phyloP scores from a whole-genome alignment of 2,797 vertebrate genomes.

The Scarus forsteni region DNA sequence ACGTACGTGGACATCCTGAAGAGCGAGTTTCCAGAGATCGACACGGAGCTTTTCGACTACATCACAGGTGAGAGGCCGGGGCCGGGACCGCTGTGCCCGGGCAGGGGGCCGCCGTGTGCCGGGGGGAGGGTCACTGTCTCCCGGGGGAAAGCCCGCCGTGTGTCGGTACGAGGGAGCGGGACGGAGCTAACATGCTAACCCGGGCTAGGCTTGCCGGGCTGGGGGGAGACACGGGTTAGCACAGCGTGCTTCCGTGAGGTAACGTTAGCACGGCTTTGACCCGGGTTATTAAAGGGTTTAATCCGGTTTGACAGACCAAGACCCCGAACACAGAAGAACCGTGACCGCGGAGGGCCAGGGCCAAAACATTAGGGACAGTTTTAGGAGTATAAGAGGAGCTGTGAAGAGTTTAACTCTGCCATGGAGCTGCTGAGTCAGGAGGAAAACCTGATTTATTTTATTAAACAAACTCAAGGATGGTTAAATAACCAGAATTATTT shows the following conservation, averaged over 20 bases:
- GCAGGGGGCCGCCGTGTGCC: background rate
- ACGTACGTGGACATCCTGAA: slow-evolving; percentile 95
- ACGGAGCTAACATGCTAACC: slow-evolving; percentile 15
- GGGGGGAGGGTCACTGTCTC: background rate
- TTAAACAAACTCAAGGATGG: too few relatives aligned
- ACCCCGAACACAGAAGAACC: background rate
- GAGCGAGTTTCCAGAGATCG: slow-evolving; percentile 96
- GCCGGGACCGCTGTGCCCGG: too few relatives aligned
- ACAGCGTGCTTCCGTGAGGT: background rate
- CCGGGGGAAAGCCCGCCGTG: background rate
- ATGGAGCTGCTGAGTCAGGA: too few relatives aligned
- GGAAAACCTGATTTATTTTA: too few relatives aligned
- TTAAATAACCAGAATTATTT: too few relatives aligned
- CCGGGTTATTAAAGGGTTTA: rapidly evolving
- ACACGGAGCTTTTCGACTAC: slow-evolving; percentile 94
- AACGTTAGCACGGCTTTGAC: background rate
- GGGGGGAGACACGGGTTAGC: slow-evolving; percentile 9
- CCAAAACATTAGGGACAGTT: too few relatives aligned
- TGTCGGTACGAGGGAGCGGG: background rate
- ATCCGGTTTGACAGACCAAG: background rate
- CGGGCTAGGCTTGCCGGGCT: background rate
- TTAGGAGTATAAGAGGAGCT: too few relatives aligned
- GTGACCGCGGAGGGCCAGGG: too few relatives aligned
- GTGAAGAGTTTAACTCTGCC: too few relatives aligned
- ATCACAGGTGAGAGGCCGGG: slow-evolving; percentile 89